phyloP scores from a whole-genome alignment of 1,140 invertebrate genomes.

The Varroa destructor region DNA sequence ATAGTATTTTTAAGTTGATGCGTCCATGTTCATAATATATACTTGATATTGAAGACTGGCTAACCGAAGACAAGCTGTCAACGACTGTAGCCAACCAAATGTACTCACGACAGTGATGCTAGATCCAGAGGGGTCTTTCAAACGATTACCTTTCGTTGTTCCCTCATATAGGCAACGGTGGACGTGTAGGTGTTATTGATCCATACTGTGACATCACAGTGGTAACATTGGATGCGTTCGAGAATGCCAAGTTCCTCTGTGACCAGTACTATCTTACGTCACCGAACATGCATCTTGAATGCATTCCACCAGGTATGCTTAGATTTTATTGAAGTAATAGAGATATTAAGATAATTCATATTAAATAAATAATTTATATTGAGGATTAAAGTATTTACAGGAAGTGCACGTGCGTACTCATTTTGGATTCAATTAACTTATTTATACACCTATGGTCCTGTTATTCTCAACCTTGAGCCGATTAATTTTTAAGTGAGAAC shows the following conservation, averaged over 20 bases:
- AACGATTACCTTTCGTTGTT: too few relatives aligned
- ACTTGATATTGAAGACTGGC: too few relatives aligned
- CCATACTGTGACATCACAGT: slow-evolving; percentile 33
- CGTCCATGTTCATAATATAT: too few relatives aligned
- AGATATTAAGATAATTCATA: not conserved
- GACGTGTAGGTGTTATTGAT: slow-evolving; percentile 18
- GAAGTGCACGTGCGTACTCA: not conserved
- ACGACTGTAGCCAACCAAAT: too few relatives aligned
- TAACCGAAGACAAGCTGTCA: too few relatives aligned
- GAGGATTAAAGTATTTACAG: slow-evolving; percentile 29
- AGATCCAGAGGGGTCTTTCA: too few relatives aligned
- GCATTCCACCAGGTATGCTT: slow-evolving; percentile 45
- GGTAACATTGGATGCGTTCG: slow-evolving; percentile 72
- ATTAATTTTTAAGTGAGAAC: too few relatives aligned
- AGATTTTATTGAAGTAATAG: slow-evolving; percentile 16
- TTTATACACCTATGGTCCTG: not conserved
- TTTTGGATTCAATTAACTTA: not conserved
- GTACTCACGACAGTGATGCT: too few relatives aligned
- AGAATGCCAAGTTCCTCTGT: slow-evolving; percentile 91
- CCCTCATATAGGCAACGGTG: not conserved
- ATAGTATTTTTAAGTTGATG: too few relatives aligned
- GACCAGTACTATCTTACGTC: slow-evolving; percentile 91
- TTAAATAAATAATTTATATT: not conserved
- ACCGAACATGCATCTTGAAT: slow-evolving; percentile 63
- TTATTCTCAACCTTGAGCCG: not conserved